These are phyloP conservation scores for Sebastes reedi DNA, from an alignment of 2,797 vertebrate species.

Conservation along the genomic window DNA sequence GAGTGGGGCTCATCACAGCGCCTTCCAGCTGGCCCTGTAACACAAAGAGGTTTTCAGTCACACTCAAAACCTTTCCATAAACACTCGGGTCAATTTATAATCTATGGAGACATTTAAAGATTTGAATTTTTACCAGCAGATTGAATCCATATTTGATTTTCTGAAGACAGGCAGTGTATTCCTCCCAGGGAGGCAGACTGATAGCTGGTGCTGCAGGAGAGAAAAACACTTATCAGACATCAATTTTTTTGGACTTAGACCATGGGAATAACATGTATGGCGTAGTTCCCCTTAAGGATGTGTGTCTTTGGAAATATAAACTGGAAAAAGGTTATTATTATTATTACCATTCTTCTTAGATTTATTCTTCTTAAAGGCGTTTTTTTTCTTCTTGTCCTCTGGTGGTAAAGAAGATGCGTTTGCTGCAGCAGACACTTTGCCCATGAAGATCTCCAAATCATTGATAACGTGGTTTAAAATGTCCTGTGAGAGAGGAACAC, in stretches of 20 bases:
- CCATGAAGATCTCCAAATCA: conserved; percentile 80
- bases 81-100: neutral
- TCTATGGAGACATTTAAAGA: neutral
- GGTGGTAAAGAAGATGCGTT: neutral
- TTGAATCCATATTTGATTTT: conserved; percentile 86
- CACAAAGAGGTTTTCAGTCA: neutral
- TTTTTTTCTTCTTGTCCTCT: conserved; percentile 62
- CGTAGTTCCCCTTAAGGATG: too few relatives aligned
- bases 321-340: too few relatives aligned
- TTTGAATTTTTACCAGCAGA: conserved; percentile 75
- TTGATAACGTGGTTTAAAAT: conserved; percentile 82
- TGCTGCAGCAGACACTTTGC: conserved; percentile 26
- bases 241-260: neutral
- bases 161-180: conserved; percentile 76
- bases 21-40: conserved; percentile 78
- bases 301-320: neutral
- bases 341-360: conserved; percentile 51
- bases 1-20: conserved; percentile 58
- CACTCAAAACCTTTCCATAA: neutral
- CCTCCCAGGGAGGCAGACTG: conserved; percentile 63
- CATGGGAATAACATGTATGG: neutral
- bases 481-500: conserved; percentile 62
- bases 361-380: conserved; percentile 40
- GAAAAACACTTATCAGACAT: neutral
- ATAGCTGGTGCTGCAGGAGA: conserved; percentile 17